A percentile compares a stretch with the other conserved stretches of the same genome.
Conservation (phyloP, 2,113 vertebrate species). For the Alaudala cheleensis region DNA sequence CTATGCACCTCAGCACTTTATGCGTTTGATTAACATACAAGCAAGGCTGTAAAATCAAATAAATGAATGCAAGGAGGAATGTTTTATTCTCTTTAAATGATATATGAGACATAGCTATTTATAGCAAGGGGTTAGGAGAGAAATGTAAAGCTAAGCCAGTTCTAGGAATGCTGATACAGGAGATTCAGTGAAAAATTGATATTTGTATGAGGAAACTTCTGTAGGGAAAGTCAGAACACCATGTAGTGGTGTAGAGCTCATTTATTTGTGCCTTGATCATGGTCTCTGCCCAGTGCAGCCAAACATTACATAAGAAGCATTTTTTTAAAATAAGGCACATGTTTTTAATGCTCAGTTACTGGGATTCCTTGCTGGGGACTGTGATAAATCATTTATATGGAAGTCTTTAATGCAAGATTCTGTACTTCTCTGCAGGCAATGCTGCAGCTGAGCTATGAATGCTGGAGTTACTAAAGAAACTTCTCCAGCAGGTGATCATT, state of each 20-base stretch:
- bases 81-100: conserved; percentile 63
- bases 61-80: conserved; percentile 52
- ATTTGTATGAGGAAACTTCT: neutral
- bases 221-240: neutral
- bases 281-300: neutral
- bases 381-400: neutral
- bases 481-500: neutral
- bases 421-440: neutral
- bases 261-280: conserved; percentile 17
- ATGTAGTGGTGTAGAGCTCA: neutral
- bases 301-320: neutral
- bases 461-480: neutral
- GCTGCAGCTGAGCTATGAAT: neutral
- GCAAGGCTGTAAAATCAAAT: conserved; percentile 52
- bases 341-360: neutral
- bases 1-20: conserved; percentile 64
- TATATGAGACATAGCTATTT: conserved; percentile 52
- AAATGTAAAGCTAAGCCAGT: conserved; percentile 43
- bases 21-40: conserved; percentile 71
- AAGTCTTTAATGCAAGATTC: neutral
- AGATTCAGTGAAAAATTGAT: conserved; percentile 21
- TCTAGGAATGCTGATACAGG: conserved; percentile 47
- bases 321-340: neutral
- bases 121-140: neutral
- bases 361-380: neutral